Evolutionary conservation across 2,888 invertebrate genomes (phyloP).

Genomic region (Nineta flava): DNA sequence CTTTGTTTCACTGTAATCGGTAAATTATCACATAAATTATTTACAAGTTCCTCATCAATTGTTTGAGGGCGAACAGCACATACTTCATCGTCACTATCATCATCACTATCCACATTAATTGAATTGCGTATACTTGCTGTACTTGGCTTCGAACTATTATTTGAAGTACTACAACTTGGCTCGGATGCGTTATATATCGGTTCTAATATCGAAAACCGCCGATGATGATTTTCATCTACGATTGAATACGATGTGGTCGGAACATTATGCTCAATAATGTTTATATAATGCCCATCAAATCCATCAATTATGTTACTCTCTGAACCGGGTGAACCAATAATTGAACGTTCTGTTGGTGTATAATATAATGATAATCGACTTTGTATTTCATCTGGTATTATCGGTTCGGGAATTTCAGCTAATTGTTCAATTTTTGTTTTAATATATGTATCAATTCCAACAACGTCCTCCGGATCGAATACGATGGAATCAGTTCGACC

Average conservation of each 20-base stretch:
- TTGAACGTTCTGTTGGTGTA: constrained; percentile 59
- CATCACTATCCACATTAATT: not conserved
- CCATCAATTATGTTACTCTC: constrained; percentile 15
- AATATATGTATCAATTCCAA: constrained; percentile 48
- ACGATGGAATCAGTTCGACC: constrained; percentile 59
- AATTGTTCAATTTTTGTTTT: constrained; percentile 48
- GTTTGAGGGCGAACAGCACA: not conserved
- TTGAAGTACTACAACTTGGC: not conserved
- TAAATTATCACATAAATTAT: not conserved
- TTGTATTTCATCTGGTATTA: constrained; percentile 33
- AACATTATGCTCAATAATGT: constrained; percentile 37
- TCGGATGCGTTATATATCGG: not conserved
- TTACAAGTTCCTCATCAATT: not conserved
- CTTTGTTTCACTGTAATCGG: not conserved
- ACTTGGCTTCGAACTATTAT: not conserved
- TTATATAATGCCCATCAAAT: constrained; percentile 45
- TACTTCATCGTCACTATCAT: not conserved
- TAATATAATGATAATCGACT: constrained; percentile 65
- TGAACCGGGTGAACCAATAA: constrained; percentile 29
- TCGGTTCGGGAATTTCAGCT: constrained; percentile 30
- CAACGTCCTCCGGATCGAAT: constrained; percentile 47
- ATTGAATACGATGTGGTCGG: too few relatives aligned
- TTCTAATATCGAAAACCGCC: not conserved
- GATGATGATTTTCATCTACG: not conserved
- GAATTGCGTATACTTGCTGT: not conserved